These are phyloP conservation scores for Origma solitaria DNA, from an alignment of 2,113 vertebrate genomes.

Conservation along the genomic window DNA sequence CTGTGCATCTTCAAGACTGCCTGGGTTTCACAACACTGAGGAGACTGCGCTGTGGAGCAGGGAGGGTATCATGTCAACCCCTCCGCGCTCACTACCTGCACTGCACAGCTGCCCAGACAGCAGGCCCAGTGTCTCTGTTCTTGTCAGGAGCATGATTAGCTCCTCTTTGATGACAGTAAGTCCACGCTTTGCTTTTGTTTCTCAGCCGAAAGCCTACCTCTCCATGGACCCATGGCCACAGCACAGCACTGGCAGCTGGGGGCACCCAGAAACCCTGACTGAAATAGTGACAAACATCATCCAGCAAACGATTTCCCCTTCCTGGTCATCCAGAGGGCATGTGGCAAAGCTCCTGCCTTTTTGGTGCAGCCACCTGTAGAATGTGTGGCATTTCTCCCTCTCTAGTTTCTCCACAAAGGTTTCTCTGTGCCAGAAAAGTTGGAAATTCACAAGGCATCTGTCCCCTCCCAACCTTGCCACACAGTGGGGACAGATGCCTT, in stretches of 20 bases:
- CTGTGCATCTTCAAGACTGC: neutral
- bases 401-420: neutral
- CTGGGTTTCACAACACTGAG: neutral
- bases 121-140: neutral
- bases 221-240: neutral
- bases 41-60: neutral
- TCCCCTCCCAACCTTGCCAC: neutral
- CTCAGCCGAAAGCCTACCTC: neutral
- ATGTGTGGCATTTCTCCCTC: neutral
- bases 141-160: neutral
- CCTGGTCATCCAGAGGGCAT: neutral
- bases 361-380: neutral
- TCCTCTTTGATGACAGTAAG: neutral
- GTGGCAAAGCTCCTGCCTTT: neutral
- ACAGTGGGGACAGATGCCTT: neutral
- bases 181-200: neutral
- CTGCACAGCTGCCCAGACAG: neutral
- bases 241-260: neutral
- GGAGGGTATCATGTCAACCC: fast-evolving
- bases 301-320: neutral
- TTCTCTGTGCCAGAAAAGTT: neutral
- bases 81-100: neutral
- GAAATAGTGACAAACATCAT: neutral
- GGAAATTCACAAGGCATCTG: neutral
- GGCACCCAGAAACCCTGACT: neutral